Percentiles rank a stretch among this genome's conserved stretches.
phyloP scores from a whole-genome alignment of 2,797 vertebrate species.

The Synanceia verrucosa region DNA sequence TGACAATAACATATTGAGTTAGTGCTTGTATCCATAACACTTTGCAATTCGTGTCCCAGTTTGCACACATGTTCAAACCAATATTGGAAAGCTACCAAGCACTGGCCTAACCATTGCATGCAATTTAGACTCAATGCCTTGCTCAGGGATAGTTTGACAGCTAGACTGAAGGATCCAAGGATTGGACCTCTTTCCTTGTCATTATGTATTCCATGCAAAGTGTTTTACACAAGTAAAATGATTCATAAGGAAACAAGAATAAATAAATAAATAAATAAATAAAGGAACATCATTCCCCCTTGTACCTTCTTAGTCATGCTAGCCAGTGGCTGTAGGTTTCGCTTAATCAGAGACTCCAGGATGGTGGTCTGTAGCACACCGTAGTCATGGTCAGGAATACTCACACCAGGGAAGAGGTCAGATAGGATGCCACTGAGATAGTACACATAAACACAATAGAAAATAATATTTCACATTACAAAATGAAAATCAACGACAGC shows the following conservation, averaged over 20 bases:
- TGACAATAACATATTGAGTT: no score
- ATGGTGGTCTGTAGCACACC: conserved; percentile 87
- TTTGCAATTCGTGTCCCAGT: neutral
- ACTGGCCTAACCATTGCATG: neutral
- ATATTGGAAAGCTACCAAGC: neutral
- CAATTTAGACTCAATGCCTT: neutral
- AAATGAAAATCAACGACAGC: neutral
- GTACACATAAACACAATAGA: neutral
- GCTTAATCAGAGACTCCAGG: conserved; percentile 77
- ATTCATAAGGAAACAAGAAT: neutral
- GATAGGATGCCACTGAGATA: conserved; percentile 88
- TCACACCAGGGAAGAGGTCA: conserved; percentile 89
- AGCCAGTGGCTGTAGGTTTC: conserved; percentile 84
- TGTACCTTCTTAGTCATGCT: conserved; percentile 81
- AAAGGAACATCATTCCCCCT: neutral
- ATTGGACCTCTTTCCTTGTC: neutral
- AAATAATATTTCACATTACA: neutral
- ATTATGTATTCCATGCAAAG: neutral
- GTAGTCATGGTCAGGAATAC: conserved; percentile 89
- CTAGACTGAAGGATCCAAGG: neutral
- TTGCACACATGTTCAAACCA: neutral
- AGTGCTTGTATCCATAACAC: no score
- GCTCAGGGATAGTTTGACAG: neutral
- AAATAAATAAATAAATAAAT: neutral
- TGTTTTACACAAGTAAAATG: neutral